A percentile compares a stretch with the other conserved stretches of the same genome.
Evolutionary conservation across 2,797 vertebrate species (phyloP).

Genomic region (Phyllotis vaccarum): DNA sequence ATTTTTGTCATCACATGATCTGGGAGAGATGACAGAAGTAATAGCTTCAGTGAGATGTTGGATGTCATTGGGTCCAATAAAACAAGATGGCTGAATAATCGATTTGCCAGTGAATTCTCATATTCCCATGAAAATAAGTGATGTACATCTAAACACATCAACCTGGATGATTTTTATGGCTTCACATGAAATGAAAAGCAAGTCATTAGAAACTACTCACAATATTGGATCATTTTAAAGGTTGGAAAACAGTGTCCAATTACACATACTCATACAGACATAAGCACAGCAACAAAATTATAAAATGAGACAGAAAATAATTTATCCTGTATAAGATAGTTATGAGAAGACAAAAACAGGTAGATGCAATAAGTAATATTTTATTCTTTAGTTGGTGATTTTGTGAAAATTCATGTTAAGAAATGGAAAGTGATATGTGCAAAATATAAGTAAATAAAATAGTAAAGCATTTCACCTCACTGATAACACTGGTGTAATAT

Average conservation of each 20-base stretch:
- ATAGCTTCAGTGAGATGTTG: not conserved
- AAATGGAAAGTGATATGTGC: slow-evolving; percentile 27
- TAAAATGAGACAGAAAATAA: not conserved
- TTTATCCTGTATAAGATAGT: not conserved
- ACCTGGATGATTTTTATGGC: not conserved
- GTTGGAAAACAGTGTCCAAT: not conserved
- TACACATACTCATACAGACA: not conserved
- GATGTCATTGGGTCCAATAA: not conserved
- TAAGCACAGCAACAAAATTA: not conserved
- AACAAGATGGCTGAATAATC: not conserved
- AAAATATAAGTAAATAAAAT: slow-evolving; percentile 18
- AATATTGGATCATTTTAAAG: not conserved
- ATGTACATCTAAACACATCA: not conserved
- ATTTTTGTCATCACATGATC: not conserved
- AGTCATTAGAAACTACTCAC: not conserved
- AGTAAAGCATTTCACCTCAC: not conserved
- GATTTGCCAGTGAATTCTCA: not conserved
- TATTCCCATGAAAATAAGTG: not conserved
- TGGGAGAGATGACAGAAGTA: not conserved
- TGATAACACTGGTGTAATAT: not conserved
- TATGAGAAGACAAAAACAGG: not conserved
- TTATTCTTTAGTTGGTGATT: not conserved
- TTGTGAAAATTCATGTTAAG: slow-evolving; percentile 32
- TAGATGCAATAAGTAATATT: not conserved
- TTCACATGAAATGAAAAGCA: not conserved